A percentile compares a stretch with the other conserved stretches of the same genome.
Conservation (phyloP, 2,888 invertebrate species). For the Ctenicera cuprea region DNA sequence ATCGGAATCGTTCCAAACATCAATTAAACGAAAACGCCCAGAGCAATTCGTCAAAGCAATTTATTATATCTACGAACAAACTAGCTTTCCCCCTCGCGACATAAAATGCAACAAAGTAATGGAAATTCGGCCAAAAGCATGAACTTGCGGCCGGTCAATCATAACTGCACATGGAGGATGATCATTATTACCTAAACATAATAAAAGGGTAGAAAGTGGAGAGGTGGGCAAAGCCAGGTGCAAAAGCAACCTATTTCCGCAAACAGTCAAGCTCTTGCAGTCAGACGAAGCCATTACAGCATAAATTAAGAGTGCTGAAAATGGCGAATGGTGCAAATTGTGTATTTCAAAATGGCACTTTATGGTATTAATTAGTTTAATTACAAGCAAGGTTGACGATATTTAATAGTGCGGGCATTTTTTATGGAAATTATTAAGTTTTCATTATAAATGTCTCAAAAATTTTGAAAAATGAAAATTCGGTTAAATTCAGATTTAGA, state of each 20-base stretch:
- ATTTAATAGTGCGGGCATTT: too few relatives aligned
- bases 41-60: conserved; percentile 18
- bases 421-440: too few relatives aligned
- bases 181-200: conserved; percentile 12
- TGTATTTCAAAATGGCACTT: too few relatives aligned
- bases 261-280: conserved; percentile 9
- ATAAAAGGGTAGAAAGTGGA: conserved; percentile 25
- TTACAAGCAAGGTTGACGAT: too few relatives aligned
- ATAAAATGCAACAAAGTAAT: conserved; percentile 15
- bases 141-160: too few relatives aligned
- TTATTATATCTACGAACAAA: not conserved
- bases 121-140: not conserved
- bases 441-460: not conserved
- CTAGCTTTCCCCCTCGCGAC: not conserved
- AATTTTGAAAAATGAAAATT: not conserved
- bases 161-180: conserved; percentile 1
- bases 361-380: too few relatives aligned
- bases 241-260: conserved; percentile 30
- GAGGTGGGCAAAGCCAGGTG: conserved; percentile 25
- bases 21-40: conserved; percentile 24
- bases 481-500: too few relatives aligned
- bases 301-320: not conserved
- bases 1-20: conserved; percentile 5
- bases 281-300: conserved; percentile 2
- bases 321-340: not conserved